Conservation (phyloP, 2,113 vertebrate species). For the Trematocara macrostoma region DNA sequence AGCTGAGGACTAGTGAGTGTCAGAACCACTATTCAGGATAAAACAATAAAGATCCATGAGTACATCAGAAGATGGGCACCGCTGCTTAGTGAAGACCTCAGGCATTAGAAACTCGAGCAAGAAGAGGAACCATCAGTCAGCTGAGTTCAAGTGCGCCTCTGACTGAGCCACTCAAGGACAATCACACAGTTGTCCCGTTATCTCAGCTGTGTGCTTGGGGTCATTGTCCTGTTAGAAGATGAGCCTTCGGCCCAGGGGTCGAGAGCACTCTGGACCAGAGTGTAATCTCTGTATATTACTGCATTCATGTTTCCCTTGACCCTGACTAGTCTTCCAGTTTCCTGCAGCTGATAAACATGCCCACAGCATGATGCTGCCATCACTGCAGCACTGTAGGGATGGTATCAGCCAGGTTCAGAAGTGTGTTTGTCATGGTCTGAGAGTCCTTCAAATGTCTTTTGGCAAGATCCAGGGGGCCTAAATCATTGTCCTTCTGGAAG, state of each 20-base stretch:
- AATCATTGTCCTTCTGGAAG: neutral
- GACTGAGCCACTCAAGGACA: neutral
- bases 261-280: neutral
- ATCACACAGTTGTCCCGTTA: neutral
- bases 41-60: neutral
- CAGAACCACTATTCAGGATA: neutral
- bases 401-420: neutral
- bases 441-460: neutral
- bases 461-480: neutral
- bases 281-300: neutral
- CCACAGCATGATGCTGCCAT: neutral
- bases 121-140: neutral
- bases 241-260: neutral
- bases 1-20: neutral
- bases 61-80: neutral
- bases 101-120: neutral
- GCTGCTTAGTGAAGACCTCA: neutral
- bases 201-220: neutral
- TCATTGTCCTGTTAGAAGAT: neutral
- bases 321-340: neutral
- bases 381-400: neutral
- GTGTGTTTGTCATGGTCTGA: neutral
- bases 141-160: neutral
- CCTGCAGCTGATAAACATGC: neutral
- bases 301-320: neutral